phyloP scores from a whole-genome alignment of 2,113 vertebrate genomes.

The Neofelis nebulosa region DNA sequence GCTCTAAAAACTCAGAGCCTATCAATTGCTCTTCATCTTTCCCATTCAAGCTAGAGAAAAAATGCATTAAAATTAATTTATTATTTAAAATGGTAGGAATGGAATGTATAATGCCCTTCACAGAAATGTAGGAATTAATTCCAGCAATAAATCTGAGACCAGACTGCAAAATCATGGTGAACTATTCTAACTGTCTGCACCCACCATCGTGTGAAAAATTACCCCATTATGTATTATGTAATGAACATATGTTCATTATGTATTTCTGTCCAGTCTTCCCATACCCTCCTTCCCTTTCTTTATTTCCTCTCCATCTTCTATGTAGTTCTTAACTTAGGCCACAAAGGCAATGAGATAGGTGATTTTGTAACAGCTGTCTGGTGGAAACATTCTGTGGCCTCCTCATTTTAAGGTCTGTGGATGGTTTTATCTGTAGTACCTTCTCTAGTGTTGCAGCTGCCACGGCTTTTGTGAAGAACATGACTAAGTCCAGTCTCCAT shows the following conservation, averaged over 20 bases:
- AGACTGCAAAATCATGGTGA: conserved; percentile 45
- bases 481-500: background rate
- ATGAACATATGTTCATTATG: too few species aligned
- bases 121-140: conserved; percentile 50
- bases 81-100: conserved; percentile 72
- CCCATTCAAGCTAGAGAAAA: conserved; percentile 47
- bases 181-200: conserved; percentile 7
- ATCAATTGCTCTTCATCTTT: conserved; percentile 52
- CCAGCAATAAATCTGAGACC: conserved; percentile 54
- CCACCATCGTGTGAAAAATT: conserved; percentile 48
- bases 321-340: background rate
- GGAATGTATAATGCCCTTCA: conserved; percentile 53
- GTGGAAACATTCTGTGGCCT: background rate
- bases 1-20: conserved; percentile 36
- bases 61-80: conserved; percentile 71
- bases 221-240: too few species aligned
- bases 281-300: background rate
- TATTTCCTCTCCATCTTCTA: background rate
- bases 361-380: conserved; percentile 7
- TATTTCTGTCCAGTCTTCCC: background rate
- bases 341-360: background rate
- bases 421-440: background rate
- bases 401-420: background rate
- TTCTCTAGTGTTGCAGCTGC: background rate
- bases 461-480: background rate